Percentiles rank a stretch among this genome's conserved stretches.
Evolutionary conservation across 2,113 vertebrate genomes (phyloP).

Genomic region (Cavia aperea): DNA sequence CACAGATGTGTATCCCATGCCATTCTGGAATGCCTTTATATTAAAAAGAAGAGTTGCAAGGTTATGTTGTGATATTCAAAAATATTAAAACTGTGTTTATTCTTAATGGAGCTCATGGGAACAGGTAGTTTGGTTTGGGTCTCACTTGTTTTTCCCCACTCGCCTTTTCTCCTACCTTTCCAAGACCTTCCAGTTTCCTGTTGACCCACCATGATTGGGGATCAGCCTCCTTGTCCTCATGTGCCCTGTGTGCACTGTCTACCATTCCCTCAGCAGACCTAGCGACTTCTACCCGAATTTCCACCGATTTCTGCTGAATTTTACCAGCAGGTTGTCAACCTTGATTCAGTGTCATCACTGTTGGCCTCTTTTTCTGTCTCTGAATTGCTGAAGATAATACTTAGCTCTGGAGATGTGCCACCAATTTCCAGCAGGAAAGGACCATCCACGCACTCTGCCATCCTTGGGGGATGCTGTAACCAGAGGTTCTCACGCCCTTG

Average conservation of each 20-base stretch:
- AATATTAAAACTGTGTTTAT: neutral
- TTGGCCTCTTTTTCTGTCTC: neutral
- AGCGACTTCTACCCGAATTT: neutral
- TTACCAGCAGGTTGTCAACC: neutral
- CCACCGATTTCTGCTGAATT: neutral
- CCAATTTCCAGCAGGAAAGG: neutral
- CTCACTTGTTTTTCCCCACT: neutral
- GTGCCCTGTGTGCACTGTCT: neutral
- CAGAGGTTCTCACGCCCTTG: neutral
- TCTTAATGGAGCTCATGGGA: neutral
- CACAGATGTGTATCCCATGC: neutral
- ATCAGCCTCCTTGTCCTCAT: neutral
- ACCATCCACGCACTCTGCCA: accelerated
- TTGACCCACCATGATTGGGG: neutral
- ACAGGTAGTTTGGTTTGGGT: neutral
- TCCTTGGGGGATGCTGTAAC: too few species aligned
- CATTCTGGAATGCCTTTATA: neutral
- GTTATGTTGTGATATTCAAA: neutral
- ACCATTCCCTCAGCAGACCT: neutral
- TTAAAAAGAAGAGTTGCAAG: neutral
- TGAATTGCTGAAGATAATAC: neutral
- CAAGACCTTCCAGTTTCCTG: neutral
- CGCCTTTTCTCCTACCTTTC: neutral
- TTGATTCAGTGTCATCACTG: neutral
- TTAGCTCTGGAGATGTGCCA: neutral